These are phyloP conservation scores for Taphrorychus bicolor DNA, from an alignment of 2,888 invertebrate genomes.

Conservation along the genomic window DNA sequence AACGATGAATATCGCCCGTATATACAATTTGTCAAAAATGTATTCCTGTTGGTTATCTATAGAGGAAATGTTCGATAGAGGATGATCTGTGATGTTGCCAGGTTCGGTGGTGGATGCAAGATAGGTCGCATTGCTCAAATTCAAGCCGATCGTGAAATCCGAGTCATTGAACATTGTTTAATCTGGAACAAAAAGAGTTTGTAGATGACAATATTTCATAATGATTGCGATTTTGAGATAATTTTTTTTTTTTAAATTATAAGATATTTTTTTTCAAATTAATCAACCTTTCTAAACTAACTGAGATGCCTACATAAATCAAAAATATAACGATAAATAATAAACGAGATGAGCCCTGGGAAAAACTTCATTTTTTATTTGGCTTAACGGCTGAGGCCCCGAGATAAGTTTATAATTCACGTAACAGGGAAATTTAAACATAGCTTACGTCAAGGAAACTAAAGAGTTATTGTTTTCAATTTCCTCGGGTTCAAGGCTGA, in stretches of 20 bases:
- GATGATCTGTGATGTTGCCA: neutral
- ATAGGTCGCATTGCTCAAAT: neutral
- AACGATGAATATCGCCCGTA: slow-evolving; percentile 29
- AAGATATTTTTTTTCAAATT: too few relatives aligned
- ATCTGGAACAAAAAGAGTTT: slow-evolving; percentile 15
- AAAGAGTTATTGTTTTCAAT: neutral
- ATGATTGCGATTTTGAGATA: too few relatives aligned
- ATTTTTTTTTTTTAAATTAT: too few relatives aligned
- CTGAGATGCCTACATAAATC: neutral
- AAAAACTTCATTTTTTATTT: neutral
- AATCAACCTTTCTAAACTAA: neutral
- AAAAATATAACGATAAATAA: neutral
- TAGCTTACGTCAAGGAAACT: neutral
- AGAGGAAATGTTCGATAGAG: slow-evolving; percentile 7
- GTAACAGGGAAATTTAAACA: neutral
- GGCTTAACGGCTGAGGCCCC: neutral
- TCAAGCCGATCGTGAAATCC: neutral
- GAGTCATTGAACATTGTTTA: slow-evolving; percentile 31
- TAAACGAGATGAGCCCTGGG: neutral
- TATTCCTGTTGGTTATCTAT: slow-evolving; percentile 24
- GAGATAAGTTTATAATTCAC: neutral
- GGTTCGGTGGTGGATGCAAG: neutral
- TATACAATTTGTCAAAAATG: slow-evolving; percentile 34
- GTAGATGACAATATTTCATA: too few relatives aligned
- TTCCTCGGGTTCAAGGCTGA: neutral